Evolutionary conservation across 1,140 invertebrate genomes (phyloP).

Genomic region (Hermetia illucens): DNA sequence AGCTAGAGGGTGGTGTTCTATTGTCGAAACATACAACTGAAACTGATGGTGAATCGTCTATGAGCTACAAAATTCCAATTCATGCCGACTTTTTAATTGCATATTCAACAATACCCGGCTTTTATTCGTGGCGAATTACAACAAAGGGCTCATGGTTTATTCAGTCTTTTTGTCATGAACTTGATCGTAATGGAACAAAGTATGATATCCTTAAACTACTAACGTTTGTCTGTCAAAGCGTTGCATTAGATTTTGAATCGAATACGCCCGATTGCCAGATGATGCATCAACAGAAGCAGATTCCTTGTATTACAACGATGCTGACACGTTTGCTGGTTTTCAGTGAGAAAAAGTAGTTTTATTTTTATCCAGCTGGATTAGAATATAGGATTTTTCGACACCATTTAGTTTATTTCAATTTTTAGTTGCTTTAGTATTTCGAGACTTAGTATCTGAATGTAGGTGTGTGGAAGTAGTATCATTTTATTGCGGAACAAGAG

Average conservation of each 20-base stretch:
- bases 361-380: too few relatives aligned
- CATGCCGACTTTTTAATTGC: constrained; percentile 90
- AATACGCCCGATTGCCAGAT: constrained; percentile 62
- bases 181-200: constrained; percentile 54
- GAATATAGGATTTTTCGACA: too few relatives aligned
- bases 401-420: too few relatives aligned
- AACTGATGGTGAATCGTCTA: constrained; percentile 49
- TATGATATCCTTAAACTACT: constrained; percentile 74
- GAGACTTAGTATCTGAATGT: too few relatives aligned
- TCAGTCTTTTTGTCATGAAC: constrained; percentile 72
- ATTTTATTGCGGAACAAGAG: too few relatives aligned
- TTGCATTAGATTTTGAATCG: constrained; percentile 84
- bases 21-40: constrained; percentile 41
- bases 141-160: constrained; percentile 91
- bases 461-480: too few relatives aligned
- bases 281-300: constrained; percentile 91
- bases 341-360: constrained; percentile 30
- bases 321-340: constrained; percentile 70
- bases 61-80: constrained; percentile 68
- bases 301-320: constrained; percentile 87
- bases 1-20: constrained; percentile 57
- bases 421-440: too few relatives aligned
- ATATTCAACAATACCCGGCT: constrained; percentile 89
- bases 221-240: constrained; percentile 75
- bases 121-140: constrained; percentile 91